Base-by-base conservation (phyloP, 1,140 invertebrate species). In the Panagrolaimus sp. region DNA sequence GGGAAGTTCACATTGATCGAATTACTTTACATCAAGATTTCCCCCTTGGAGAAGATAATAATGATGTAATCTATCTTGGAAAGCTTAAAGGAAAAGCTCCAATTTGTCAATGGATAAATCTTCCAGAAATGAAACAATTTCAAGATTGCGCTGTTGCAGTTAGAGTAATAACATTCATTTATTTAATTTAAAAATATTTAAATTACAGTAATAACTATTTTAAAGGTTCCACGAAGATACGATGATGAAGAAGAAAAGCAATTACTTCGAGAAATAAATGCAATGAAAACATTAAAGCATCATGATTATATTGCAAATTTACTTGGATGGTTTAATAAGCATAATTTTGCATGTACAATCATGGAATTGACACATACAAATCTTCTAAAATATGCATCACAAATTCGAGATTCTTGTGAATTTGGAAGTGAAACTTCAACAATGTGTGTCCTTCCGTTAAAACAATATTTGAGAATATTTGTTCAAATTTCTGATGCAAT, bases 91-190 rank as follows among this genome's bases (percentile, higher is more conserved):
- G 73, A 17, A 73, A 73, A 48, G 63, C 73, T 1, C 73, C 73
- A 17, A 72, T 74, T 24, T 66, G 74, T 64, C 71, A 73, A 43
- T 74, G 73, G 73, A 74, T 74, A 9, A 67, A 74, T 28, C 43
- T 65, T 47, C 46, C 72, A 10, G 73, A 74, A 58, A 74, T 74
- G 71, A 72, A 72, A 24, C 73, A 74, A 38, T 74, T 74, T 52
- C 73, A 74, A 48, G 73, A 74, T 43, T 74, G 73, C 45, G 71
- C 73, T 24, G 73, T 74, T 3, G 73, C 73, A 43, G 65, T 74
- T 43, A 26, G 73, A 43, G 71, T 74, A 15, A 38, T 38, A 38
- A n/a, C n/a, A n/a, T n/a, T n/a, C 32, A 38, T 7, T 38, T 38
- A 4, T 38, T 38, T 38, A 4, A 38, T 38, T 38, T 38, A 4